These are phyloP conservation scores for Indri indri DNA, from an alignment of 2,113 vertebrate species.

Conservation along the genomic window DNA sequence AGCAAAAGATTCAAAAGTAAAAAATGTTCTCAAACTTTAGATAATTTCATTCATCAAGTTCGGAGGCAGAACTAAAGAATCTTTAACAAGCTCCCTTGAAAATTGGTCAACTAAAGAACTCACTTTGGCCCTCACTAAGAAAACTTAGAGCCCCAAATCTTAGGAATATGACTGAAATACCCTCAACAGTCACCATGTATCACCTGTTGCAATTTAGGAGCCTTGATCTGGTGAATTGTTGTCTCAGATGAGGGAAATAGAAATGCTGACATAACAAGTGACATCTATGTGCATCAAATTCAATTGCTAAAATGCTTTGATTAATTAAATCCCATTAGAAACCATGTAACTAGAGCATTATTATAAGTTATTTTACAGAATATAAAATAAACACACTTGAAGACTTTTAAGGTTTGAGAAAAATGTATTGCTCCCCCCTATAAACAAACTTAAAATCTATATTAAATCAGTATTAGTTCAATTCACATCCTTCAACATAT, in stretches of 20 bases:
- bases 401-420: neutral
- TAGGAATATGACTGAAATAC: neutral
- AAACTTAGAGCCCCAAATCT: neutral
- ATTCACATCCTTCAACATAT: neutral
- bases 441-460: neutral
- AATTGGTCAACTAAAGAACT: too few species aligned
- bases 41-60: neutral
- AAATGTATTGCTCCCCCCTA: too few species aligned
- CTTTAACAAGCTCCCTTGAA: neutral
- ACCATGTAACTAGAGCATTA: neutral
- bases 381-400: neutral
- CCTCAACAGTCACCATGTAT: neutral
- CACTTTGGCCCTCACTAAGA: neutral
- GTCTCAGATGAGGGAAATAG: neutral
- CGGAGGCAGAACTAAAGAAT: neutral
- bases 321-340: neutral
- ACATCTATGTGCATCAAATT: neutral
- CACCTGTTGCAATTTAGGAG: neutral
- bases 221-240: neutral
- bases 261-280: neutral
- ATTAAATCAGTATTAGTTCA: neutral
- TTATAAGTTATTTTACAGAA: neutral
- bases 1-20: neutral
- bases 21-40: neutral
- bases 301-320: neutral